Conservation (phyloP, 2,113 vertebrate genomes). For the Zapus hudsonius region DNA sequence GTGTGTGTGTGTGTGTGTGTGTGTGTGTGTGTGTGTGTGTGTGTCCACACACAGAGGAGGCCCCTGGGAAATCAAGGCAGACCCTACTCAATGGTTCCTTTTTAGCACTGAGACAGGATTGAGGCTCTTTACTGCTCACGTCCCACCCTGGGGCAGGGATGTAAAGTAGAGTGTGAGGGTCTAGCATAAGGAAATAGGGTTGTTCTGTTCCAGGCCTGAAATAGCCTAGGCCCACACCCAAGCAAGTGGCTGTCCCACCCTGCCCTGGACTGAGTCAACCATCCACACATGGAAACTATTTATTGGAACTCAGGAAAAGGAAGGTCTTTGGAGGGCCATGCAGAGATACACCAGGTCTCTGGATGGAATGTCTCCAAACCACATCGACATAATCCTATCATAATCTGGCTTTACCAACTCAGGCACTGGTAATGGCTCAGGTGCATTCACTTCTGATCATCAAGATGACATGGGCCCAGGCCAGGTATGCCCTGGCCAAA, state of each 20-base stretch:
- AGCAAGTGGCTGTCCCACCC: not conserved
- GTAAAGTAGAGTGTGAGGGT: too few relatives aligned
- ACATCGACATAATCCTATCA: not conserved
- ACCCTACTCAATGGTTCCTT: not conserved
- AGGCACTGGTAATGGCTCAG: not conserved
- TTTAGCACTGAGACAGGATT: not conserved
- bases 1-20: not conserved
- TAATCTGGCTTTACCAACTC: not conserved
- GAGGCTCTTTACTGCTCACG: not conserved
- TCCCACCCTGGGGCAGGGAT: too few relatives aligned
- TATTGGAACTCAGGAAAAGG: constrained; percentile 30
- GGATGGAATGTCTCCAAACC: constrained; percentile 45
- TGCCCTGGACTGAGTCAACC: not conserved
- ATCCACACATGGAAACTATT: not conserved
- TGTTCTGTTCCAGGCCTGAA: not conserved
- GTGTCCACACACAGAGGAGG: not conserved
- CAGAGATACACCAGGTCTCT: not conserved
- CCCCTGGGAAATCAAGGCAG: not conserved
- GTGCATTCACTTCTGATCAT: constrained; percentile 27
- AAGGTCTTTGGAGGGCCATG: not conserved
- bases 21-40: not conserved
- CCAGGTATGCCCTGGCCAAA: not conserved
- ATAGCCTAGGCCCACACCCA: constrained; percentile 19
- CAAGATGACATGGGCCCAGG: constrained; percentile 23
- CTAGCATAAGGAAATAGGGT: not conserved